Percentiles rank a stretch among this genome's conserved stretches.
phyloP scores from a whole-genome alignment of 2,113 vertebrate genomes.

The Calypte anna region DNA sequence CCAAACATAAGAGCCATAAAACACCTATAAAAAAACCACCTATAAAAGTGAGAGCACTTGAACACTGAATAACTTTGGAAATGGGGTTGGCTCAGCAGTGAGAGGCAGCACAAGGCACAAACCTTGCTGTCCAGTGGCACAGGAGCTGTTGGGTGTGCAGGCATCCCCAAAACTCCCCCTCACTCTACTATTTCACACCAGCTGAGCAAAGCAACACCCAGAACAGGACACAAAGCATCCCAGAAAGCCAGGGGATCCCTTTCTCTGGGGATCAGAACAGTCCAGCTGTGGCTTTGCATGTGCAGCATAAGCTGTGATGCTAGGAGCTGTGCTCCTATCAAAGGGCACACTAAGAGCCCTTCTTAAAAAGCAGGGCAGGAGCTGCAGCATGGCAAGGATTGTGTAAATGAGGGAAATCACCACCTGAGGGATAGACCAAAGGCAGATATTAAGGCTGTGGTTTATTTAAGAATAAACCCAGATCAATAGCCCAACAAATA shows the following conservation, averaged over 20 bases:
- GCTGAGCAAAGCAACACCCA: background rate
- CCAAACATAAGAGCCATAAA: slow-evolving; percentile 40
- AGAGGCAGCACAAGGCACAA: background rate
- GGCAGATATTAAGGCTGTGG: slow-evolving; percentile 50
- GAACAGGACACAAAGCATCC: background rate
- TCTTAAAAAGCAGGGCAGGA: background rate
- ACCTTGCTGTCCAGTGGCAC: rapidly evolving
- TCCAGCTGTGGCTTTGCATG: rapidly evolving
- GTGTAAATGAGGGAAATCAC: slow-evolving; percentile 27
- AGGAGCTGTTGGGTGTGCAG: background rate
- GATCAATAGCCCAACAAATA: slow-evolving; percentile 63
- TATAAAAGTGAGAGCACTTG: slow-evolving; percentile 36
- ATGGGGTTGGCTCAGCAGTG: background rate
- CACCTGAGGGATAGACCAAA: slow-evolving; percentile 35
- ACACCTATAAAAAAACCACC: background rate
- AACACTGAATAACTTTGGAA: background rate
- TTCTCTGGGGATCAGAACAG: background rate
- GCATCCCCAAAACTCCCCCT: background rate
- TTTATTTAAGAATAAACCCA: slow-evolving; percentile 60
- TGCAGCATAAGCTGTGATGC: background rate
- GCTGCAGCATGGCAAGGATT: background rate
- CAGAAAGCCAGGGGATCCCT: background rate
- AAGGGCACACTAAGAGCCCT: rapidly evolving
- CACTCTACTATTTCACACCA: rapidly evolving
- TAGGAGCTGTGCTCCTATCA: background rate